A percentile compares a stretch with the other conserved stretches of the same genome.
phyloP scores from a whole-genome alignment of 2,113 vertebrate species.

The Melanerpes aurifrons region DNA sequence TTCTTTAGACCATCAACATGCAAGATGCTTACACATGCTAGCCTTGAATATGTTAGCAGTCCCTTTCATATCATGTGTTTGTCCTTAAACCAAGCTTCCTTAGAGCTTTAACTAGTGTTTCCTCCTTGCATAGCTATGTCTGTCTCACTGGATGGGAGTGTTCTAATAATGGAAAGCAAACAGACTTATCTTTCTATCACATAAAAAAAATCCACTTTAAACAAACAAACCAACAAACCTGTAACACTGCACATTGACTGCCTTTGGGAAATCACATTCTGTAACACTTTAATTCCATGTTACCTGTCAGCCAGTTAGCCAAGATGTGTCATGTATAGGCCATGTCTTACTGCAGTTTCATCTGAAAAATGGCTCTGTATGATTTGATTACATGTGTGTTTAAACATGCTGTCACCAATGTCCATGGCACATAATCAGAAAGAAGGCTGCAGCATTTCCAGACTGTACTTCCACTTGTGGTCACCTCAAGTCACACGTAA shows the following conservation, averaged over 20 bases:
- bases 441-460: background rate
- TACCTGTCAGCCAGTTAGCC: background rate
- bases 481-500: background rate
- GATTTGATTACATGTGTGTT: background rate
- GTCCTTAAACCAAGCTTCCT: background rate
- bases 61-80: background rate
- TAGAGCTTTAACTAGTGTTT: background rate
- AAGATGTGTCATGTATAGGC: background rate
- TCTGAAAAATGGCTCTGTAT: background rate
- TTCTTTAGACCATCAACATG: background rate
- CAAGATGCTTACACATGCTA: background rate
- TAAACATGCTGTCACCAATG: background rate
- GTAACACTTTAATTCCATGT: background rate
- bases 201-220: background rate
- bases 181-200: background rate
- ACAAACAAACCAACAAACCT: background rate
- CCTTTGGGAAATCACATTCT: background rate
- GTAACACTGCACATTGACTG: background rate
- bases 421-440: background rate
- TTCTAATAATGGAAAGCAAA: background rate
- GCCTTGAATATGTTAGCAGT: background rate
- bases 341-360: background rate
- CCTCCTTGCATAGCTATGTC: background rate
- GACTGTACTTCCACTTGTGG: background rate
- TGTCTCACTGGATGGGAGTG: background rate